Evolutionary conservation across 1,140 invertebrate genomes (phyloP), one percentile per base, ranked within the genome.

Genomic region (Acromyrmex echinatior): DNA sequence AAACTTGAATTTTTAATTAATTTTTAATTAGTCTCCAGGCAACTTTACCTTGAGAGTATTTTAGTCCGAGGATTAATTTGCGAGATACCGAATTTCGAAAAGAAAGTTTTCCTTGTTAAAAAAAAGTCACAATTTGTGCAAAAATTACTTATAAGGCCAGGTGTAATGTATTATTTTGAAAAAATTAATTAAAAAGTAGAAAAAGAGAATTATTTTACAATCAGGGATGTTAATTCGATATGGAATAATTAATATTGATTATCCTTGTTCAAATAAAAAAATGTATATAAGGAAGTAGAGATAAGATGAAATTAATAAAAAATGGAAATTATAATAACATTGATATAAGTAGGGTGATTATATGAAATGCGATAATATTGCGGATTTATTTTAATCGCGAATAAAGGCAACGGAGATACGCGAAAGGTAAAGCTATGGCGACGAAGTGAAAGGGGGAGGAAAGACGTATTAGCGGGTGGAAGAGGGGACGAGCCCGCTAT

Each of bases 401-500:
- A 6, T 74, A 18, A 51, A 62, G 60, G 25, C 53, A 14, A 60
- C 1, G 18, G 7, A 49, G 35, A 86, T 60, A 49, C 25, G 21
- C 45, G 53, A 58, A 21, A 68, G 28, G 4, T 25, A 31, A 81
- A 66, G 51, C 6, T 14, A 77, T 45, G 71, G 53, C 6, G 21
- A 80, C 25, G 39, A 58, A 12, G 49, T 25, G 35, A 84, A 53
- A 86, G 60, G n/a, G 28, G 45, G 3, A n/a, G 18, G 18, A 49
- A 39, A 77, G 56, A 73, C 35, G 35, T 28, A 18, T 45, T 58
- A 70, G 31, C 51, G 49, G 35, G n/a, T 21, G n/a, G 53, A 39
- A 80, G 31, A 31, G 62, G 63, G 53, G 25, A 28, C 77, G 76
- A 60, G 62, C 53, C 51, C 62, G 49, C 60, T 73, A 63, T 86